Evolutionary conservation across 2,797 vertebrate species (phyloP).

Genomic region (Remorina albescens): DNA sequence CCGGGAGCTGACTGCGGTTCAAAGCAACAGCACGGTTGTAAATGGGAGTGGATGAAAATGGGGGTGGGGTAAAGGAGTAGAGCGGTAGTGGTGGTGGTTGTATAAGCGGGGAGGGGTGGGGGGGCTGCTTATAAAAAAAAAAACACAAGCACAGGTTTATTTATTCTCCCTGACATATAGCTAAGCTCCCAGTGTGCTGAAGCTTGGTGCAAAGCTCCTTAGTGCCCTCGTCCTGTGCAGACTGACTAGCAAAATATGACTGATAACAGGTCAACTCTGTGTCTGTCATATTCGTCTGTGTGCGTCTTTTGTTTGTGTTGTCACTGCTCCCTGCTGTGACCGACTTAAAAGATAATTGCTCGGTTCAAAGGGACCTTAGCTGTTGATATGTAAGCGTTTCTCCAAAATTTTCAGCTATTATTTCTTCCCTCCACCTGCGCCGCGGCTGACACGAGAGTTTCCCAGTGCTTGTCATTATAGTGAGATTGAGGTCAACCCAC

Average conservation of each 20-base stretch:
- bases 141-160: constrained; percentile 83
- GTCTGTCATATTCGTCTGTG: constrained; percentile 38
- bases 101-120: neutral
- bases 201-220: constrained; percentile 76
- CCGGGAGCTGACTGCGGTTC: constrained; percentile 74
- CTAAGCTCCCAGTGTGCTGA: constrained; percentile 69
- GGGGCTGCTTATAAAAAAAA: constrained; percentile 60
- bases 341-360: constrained; percentile 50
- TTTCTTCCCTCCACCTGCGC: constrained; percentile 8
- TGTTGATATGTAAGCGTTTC: constrained; percentile 12
- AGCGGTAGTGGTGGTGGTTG: constrained; percentile 4
- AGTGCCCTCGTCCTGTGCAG: constrained; percentile 67
- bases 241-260: constrained; percentile 62
- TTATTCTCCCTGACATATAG: constrained; percentile 78
- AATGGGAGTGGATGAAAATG: constrained; percentile 60
- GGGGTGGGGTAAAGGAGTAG: neutral
- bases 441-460: constrained; percentile 25
- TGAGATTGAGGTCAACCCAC: constrained; percentile 54
- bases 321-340: constrained; percentile 7
- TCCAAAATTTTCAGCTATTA: neutral
- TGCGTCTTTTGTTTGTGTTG: constrained; percentile 24
- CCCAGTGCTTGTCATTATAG: constrained; percentile 10
- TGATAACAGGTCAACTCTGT: constrained; percentile 66
- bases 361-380: constrained; percentile 24
- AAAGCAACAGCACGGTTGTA: constrained; percentile 78